These are phyloP conservation scores for Hymenochirus boettgeri DNA, from an alignment of 2,113 vertebrate species.

Conservation along the genomic window DNA sequence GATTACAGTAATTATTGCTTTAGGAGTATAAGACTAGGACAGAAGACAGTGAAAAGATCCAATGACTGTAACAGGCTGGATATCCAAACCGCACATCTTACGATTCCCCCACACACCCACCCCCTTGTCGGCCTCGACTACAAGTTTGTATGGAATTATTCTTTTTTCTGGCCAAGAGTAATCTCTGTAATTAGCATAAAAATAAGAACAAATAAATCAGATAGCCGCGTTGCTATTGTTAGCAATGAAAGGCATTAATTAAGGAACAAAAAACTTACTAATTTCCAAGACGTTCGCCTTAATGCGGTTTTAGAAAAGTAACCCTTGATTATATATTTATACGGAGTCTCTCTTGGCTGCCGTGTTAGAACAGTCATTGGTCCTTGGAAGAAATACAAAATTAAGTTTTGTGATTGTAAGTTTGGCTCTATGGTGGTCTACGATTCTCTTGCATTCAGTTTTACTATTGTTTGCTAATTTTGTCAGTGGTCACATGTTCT, in stretches of 20 bases:
- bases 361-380: too few species aligned
- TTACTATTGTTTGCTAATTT: too few species aligned
- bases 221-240: slow-evolving; percentile 1
- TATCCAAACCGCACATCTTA: slow-evolving; percentile 3
- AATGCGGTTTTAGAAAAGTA: background rate
- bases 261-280: background rate
- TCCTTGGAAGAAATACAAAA: too few species aligned
- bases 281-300: slow-evolving; percentile 9
- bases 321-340: background rate
- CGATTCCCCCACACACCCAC: too few species aligned
- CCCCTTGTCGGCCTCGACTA: background rate
- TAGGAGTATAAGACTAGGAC: slow-evolving; percentile 8
- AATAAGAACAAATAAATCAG: slow-evolving; percentile 28
- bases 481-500: too few species aligned
- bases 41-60: slow-evolving; percentile 18
- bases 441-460: too few species aligned
- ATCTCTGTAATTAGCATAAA: slow-evolving; percentile 22
- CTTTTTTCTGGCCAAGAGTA: slow-evolving; percentile 15
- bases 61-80: slow-evolving; percentile 2
- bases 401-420: too few species aligned
- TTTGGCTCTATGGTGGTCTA: too few species aligned
- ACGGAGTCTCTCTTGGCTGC: too few species aligned
- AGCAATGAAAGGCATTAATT: slow-evolving; percentile 9
- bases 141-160: slow-evolving; percentile 7
- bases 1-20: slow-evolving; percentile 31